Evolutionary conservation across 2,888 invertebrate genomes (phyloP).

Genomic region (Ophion ventricosus): DNA sequence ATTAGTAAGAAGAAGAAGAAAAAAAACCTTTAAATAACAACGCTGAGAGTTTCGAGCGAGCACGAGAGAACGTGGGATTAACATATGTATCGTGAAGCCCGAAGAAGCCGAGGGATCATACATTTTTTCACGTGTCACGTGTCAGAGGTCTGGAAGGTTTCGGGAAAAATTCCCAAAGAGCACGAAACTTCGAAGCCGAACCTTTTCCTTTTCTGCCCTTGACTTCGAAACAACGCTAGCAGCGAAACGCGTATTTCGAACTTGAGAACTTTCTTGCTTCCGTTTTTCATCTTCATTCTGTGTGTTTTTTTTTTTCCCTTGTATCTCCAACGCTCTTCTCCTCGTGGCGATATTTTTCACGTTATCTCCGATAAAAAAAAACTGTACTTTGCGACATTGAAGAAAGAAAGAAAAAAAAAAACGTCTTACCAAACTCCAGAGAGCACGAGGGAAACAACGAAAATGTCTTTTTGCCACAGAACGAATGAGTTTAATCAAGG

Average conservation of each 20-base stretch:
- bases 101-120: slow-evolving; percentile 30
- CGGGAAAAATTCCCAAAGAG: slow-evolving; percentile 22
- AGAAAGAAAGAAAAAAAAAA: too few species aligned
- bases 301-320: not conserved
- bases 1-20: slow-evolving; percentile 19
- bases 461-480: too few species aligned
- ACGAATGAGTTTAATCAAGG: too few species aligned
- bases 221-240: too few species aligned
- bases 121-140: slow-evolving; percentile 55
- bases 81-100: slow-evolving; percentile 24
- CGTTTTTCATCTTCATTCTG: too few species aligned
- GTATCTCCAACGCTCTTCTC: not conserved
- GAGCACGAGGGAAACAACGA: too few species aligned
- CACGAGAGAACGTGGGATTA: slow-evolving; percentile 51
- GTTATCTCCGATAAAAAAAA: slow-evolving; percentile 26
- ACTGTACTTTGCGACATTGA: not conserved
- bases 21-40: slow-evolving; percentile 7
- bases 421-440: too few species aligned
- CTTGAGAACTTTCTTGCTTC: too few species aligned
- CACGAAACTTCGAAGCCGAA: slow-evolving; percentile 10
- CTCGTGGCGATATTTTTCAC: not conserved
- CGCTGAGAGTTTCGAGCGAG: slow-evolving; percentile 5
- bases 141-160: slow-evolving; percentile 52
- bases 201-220: not conserved
- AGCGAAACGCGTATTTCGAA: too few species aligned